Conservation (phyloP, 1,140 invertebrate species). For the Hyles vespertilio region DNA sequence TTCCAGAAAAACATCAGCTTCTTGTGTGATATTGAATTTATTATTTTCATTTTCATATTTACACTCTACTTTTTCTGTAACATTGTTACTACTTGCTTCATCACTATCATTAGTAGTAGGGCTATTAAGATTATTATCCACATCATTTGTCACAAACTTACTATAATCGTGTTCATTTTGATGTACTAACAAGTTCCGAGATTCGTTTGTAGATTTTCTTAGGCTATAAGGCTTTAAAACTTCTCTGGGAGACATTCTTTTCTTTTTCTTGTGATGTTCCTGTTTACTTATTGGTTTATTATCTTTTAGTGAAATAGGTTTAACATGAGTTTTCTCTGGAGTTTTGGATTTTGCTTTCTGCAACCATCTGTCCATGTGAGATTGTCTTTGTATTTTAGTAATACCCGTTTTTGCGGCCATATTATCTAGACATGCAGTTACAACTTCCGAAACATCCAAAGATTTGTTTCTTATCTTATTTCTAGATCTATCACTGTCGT, state of each 20-base stretch:
- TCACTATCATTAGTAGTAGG: slow-evolving; percentile 12
- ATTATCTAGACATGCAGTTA: slow-evolving; percentile 66
- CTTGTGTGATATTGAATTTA: neutral
- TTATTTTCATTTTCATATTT: slow-evolving; percentile 7
- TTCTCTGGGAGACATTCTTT: slow-evolving; percentile 19
- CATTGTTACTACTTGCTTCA: slow-evolving; percentile 19
- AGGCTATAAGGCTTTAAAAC: slow-evolving; percentile 34
- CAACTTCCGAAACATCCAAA: slow-evolving; percentile 62
- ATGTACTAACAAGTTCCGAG: slow-evolving; percentile 33
- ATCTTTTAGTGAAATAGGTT: slow-evolving; percentile 27
- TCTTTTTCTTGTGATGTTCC: slow-evolving; percentile 20
- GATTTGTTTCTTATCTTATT: slow-evolving; percentile 56
- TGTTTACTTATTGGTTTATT: slow-evolving; percentile 19
- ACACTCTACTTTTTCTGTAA: slow-evolving; percentile 33
- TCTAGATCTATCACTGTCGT: slow-evolving; percentile 41
- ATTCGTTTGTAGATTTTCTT: slow-evolving; percentile 39
- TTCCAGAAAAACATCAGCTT: slow-evolving; percentile 1
- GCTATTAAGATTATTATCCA: slow-evolving; percentile 17
- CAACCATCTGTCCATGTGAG: slow-evolving; percentile 72
- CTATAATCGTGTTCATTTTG: slow-evolving; percentile 59
- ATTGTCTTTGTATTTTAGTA: slow-evolving; percentile 66
- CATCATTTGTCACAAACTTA: slow-evolving; percentile 17
- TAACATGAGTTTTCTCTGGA: slow-evolving; percentile 55
- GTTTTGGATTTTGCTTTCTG: slow-evolving; percentile 71
- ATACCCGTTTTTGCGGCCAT: slow-evolving; percentile 69